Conservation (phyloP, 2,888 invertebrate species). For the Xestia rhomboidea region DNA sequence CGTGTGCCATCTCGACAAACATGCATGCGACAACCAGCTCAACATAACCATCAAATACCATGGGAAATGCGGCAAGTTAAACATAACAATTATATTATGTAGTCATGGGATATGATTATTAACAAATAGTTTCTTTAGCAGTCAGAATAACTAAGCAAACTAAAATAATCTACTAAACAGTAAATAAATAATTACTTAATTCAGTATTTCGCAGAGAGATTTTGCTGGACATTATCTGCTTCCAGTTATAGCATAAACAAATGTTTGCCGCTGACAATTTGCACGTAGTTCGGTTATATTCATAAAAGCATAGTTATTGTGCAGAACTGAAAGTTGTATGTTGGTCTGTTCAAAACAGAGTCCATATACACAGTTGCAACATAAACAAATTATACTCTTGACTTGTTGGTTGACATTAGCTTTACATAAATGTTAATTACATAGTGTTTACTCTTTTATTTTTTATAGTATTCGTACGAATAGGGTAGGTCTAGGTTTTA, state of each 20-base stretch:
- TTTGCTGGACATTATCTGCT: not conserved
- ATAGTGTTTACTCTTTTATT: constrained; percentile 12
- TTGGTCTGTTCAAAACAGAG: constrained; percentile 28
- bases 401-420: constrained; percentile 14
- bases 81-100: not conserved
- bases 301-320: constrained; percentile 27
- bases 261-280: constrained; percentile 21
- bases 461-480: not conserved
- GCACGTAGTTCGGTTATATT: constrained; percentile 21
- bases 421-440: constrained; percentile 32
- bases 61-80: constrained; percentile 95
- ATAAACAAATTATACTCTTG: constrained; percentile 28
- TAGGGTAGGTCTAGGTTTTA: not conserved
- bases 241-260: not conserved
- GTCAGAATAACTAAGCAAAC: not conserved
- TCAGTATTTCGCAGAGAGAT: not conserved
- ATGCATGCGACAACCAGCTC: constrained; percentile 93
- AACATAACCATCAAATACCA: constrained; percentile 95
- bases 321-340: constrained; percentile 31
- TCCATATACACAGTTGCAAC: not conserved
- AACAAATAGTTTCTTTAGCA: not conserved
- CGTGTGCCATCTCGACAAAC: constrained; percentile 95
- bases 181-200: not conserved
- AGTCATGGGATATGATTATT: not conserved
- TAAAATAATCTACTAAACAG: not conserved